Conservation (phyloP, 2,888 invertebrate genomes). For the Callinectes sapidus region DNA sequence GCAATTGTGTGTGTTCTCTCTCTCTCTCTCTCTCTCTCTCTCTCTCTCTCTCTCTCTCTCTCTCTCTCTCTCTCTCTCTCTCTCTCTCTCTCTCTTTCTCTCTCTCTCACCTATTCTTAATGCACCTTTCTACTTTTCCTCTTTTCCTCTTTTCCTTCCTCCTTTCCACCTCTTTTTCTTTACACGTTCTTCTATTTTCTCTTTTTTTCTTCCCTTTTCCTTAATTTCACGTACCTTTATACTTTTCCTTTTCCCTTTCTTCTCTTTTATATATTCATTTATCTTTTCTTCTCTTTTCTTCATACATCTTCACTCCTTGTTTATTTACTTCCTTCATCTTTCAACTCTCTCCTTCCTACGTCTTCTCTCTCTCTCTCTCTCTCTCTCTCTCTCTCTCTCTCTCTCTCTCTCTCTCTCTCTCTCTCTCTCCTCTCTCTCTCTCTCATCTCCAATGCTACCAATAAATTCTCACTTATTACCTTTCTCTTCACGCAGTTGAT, state of each 20-base stretch:
- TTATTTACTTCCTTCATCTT: too few relatives aligned
- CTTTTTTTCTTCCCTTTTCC: not conserved
- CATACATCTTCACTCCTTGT: too few relatives aligned
- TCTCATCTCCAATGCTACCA: not conserved
- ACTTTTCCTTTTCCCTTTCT: not conserved
- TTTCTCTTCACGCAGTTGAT: too few relatives aligned
- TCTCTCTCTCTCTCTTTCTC: not conserved
- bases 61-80: not conserved
- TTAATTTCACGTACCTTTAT: not conserved
- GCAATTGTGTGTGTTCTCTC: not conserved
- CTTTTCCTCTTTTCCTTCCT: not conserved
- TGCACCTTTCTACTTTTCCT: not conserved
- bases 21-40: not conserved
- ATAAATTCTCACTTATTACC: too few relatives aligned
- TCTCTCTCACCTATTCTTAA: not conserved
- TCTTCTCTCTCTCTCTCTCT: too few relatives aligned
- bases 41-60: not conserved
- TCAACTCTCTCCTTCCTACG: too few relatives aligned
- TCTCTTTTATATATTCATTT: not conserved
- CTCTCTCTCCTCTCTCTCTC: too few relatives aligned
- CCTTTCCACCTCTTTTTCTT: not conserved
- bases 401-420: too few relatives aligned
- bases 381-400: too few relatives aligned
- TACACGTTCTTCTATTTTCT: not conserved
- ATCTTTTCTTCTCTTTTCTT: not conserved